A percentile compares a stretch with the other conserved stretches of the same genome.
phyloP scores from a whole-genome alignment of 1,140 invertebrate genomes.

The Drosophila nasuta region DNA sequence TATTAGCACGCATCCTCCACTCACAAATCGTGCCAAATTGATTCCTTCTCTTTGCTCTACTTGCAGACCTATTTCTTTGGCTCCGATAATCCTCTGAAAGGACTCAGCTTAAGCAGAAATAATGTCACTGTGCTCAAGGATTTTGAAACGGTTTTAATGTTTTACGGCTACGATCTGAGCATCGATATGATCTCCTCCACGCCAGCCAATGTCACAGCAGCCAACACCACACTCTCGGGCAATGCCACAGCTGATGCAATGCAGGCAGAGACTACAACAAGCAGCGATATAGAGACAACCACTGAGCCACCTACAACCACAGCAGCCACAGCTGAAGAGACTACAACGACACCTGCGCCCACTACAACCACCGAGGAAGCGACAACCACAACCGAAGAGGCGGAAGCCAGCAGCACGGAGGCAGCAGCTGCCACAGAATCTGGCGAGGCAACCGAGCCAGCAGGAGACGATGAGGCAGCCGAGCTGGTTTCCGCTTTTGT shows the following conservation, averaged over 20 bases:
- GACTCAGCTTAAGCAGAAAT: conserved; percentile 90
- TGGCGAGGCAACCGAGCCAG: conserved; percentile 32
- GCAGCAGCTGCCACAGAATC: conserved; percentile 35
- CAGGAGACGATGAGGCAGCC: conserved; percentile 69
- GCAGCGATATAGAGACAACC: conserved; percentile 52
- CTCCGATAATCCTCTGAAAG: conserved; percentile 91
- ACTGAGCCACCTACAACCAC: conserved; percentile 48
- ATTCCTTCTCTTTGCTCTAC: not conserved
- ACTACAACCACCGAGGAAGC: conserved; percentile 59
- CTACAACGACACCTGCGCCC: conserved; percentile 42
- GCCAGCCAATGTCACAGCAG: conserved; percentile 49
- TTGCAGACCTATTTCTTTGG: conserved; percentile 92
- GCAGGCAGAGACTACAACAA: conserved; percentile 56
- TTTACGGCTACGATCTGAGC: conserved; percentile 91
- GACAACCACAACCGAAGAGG: conserved; percentile 61
- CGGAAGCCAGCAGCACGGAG: conserved; percentile 55
- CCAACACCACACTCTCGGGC: conserved; percentile 49
- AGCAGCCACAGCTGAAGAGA: conserved; percentile 11
- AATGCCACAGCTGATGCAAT: conserved; percentile 61
- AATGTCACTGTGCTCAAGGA: conserved; percentile 89
- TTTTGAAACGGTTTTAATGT: conserved; percentile 89
- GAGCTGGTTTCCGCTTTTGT: conserved; percentile 74
- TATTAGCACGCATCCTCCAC: not conserved
- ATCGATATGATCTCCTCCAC: conserved; percentile 75
- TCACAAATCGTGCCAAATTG: not conserved